A percentile compares a stretch with the other conserved stretches of the same genome.
Evolutionary conservation across 2,797 vertebrate species (phyloP).

Genomic region (Malacoctenus gilli): DNA sequence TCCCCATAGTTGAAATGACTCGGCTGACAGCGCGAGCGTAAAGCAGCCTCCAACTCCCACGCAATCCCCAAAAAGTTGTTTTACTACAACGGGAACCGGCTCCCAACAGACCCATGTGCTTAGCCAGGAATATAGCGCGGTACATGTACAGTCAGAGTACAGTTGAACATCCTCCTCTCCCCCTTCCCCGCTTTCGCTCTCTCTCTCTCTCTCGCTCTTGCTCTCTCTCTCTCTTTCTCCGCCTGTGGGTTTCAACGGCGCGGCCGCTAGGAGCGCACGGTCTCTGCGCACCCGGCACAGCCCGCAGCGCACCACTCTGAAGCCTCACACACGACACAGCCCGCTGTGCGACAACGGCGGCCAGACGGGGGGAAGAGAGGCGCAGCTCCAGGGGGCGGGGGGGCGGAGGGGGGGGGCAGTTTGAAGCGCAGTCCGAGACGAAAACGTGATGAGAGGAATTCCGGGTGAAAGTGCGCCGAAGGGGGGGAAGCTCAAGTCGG

Average conservation of each 20-base stretch:
- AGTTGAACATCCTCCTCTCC: conserved; percentile 62
- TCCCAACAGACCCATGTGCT: conserved; percentile 58
- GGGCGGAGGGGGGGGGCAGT: no score
- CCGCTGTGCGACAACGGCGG: no score
- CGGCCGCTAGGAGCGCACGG: conserved; percentile 76
- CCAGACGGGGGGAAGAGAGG: no score
- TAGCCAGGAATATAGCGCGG: conserved; percentile 45
- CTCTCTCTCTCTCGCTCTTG: no score
- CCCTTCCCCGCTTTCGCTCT: no score
- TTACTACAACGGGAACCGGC: conserved; percentile 24
- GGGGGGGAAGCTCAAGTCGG: no score
- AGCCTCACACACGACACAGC: conserved; percentile 42
- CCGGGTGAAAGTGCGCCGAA: no score
- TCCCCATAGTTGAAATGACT: conserved; percentile 58
- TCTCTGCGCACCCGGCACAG: conserved; percentile 72
- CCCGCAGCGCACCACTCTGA: conserved; percentile 69
- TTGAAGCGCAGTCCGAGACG: no score
- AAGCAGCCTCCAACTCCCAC: conserved; percentile 27
- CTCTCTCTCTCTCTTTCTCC: conserved; percentile 49
- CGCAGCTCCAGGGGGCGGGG: no score
- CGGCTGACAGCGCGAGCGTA: no score
- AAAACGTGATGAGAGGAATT: no score
- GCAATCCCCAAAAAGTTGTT: conserved; percentile 51
- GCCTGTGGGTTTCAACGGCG: conserved; percentile 58
- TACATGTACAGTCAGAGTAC: conserved; percentile 63